A percentile compares a stretch with the other conserved stretches of the same genome.
phyloP scores from a whole-genome alignment of 2,113 vertebrate species.

The Pygoscelis adeliae region DNA sequence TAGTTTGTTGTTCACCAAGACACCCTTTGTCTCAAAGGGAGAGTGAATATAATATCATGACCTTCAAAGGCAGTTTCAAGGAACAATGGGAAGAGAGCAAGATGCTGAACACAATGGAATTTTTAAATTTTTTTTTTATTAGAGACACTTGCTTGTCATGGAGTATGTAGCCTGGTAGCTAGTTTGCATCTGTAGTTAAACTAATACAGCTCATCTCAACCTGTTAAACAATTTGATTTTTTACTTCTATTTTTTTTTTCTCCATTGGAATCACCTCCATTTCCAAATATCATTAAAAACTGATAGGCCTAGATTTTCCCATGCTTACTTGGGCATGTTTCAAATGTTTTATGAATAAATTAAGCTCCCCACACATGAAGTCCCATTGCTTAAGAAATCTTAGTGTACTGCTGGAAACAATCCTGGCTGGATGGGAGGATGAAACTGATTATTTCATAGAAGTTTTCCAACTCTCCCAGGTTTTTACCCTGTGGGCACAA shows the following conservation, averaged over 20 bases:
- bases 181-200: not conserved
- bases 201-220: not conserved
- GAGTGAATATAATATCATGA: not conserved
- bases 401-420: constrained; percentile 26
- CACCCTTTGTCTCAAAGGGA: not conserved
- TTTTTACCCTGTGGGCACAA: constrained; percentile 27
- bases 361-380: constrained; percentile 9
- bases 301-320: not conserved
- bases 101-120: not conserved
- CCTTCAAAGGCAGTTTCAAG: not conserved
- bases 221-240: not conserved
- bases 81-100: not conserved
- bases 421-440: constrained; percentile 18
- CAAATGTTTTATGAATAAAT: constrained; percentile 13
- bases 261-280: not conserved
- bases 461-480: constrained; percentile 30
- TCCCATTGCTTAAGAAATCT: constrained; percentile 26
- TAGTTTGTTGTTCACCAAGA: not conserved
- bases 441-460: constrained; percentile 44
- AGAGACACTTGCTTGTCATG: not conserved
- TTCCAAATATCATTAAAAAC: not conserved
- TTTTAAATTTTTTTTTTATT: not conserved
- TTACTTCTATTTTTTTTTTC: not conserved
- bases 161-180: not conserved
- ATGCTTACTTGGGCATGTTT: not conserved